Base-by-base conservation (phyloP, 2,113 vertebrate species). In the Anolis sagrei region DNA sequence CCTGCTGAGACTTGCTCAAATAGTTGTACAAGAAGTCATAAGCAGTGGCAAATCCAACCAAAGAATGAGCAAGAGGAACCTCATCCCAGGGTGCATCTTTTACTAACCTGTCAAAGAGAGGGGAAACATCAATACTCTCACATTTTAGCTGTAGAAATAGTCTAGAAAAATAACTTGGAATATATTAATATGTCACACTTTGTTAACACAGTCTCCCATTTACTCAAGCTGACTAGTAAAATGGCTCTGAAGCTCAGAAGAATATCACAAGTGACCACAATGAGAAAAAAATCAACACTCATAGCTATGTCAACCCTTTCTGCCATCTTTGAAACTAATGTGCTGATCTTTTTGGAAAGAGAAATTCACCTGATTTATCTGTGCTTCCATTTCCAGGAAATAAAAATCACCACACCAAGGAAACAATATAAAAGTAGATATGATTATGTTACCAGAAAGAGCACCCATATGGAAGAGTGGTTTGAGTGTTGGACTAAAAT, bases 11-110 rank as follows among this genome's bases (percentile, higher is more conserved):
- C 94, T 97, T 98, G 96, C 96, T 98, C 91, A 99, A 92, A 89
- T 97, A 98, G 94, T 97, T 97, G 82, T 98, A 98, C 78, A 99
- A 94, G 94, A 99, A 99, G 95, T 99, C 99, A 80, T 99, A 99
- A 0, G 98, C 99, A 2, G 98, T 99, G 93, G 98, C 98, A 89
- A 99, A 99, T 58, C 98, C 98, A 44, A 99, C 98, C 93, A 99
- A 94, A 82, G 98, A 99, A 94, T 99, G 99, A 9, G 99, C 98
- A 61, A 99, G 91, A 0, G 98, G 99, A 29, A 99, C 98, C 76
- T 99, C 99, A 92, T 99, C 99, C 98, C 98, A 99, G 0, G 98
- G 98, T 7, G 98, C 98, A n/a, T 99, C 98, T 93, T 98, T 99
- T 58, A 99, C 99, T 92, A 99, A 92, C 99, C 99, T 99, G 94